Conservation (phyloP, 2,888 invertebrate species). For the Rhabditophanes sp. region DNA sequence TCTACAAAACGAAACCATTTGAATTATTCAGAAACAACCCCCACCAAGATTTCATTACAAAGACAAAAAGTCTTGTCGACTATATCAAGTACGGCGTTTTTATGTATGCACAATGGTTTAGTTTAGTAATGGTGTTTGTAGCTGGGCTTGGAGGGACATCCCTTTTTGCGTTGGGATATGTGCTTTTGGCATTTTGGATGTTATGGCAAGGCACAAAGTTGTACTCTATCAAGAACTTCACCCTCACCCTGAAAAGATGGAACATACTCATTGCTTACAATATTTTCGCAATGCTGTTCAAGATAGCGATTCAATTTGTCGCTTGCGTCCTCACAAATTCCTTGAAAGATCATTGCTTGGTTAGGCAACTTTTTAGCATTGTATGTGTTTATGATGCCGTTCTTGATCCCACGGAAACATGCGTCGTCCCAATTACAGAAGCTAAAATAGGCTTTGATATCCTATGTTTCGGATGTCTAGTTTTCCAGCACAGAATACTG, state of each 20-base stretch:
- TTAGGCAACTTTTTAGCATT: constrained; percentile 73
- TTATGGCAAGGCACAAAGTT: constrained; percentile 96
- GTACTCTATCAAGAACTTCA: constrained; percentile 77
- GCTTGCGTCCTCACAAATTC: not conserved
- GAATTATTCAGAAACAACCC: constrained; percentile 28
- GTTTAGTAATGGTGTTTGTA: constrained; percentile 79
- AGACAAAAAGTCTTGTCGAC: too few species aligned
- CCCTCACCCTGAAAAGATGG: constrained; percentile 56
- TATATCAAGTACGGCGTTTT: constrained; percentile 70
- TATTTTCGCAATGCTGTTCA: constrained; percentile 69
- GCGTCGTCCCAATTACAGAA: too few species aligned
- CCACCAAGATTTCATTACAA: constrained; percentile 35
- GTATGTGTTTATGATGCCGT: constrained; percentile 55
- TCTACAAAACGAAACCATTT: constrained; percentile 23
- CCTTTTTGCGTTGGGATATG: constrained; percentile 75
- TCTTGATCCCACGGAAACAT: constrained; percentile 1
- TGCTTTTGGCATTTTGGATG: constrained; percentile 84
- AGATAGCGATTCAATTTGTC: constrained; percentile 57
- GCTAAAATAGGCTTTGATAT: constrained; percentile 85
- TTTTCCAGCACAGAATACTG: constrained; percentile 77
- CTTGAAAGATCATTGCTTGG: too few species aligned
- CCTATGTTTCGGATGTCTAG: constrained; percentile 76
- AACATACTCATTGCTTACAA: constrained; percentile 73
- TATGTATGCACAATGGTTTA: constrained; percentile 82
- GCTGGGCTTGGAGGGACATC: constrained; percentile 86